Conservation (phyloP, 92 coral and sea anemone genomes). For the Bergia sp. region DNA sequence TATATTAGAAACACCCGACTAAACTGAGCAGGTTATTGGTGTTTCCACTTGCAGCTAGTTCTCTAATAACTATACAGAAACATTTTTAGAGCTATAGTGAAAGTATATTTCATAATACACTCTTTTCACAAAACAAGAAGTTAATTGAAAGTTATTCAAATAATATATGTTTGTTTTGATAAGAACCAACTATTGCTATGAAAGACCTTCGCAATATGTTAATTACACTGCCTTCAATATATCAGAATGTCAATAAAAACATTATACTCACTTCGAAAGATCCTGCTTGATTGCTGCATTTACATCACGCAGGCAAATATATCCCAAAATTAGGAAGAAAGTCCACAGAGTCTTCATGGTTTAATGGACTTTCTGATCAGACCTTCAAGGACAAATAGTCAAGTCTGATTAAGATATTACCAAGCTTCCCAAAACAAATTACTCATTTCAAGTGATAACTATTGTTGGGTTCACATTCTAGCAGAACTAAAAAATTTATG, state of each 20-base stretch:
- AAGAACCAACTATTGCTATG: not conserved
- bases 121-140: not conserved
- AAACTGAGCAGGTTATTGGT: no score
- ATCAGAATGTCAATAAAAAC: not conserved
- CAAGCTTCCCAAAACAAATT: not conserved
- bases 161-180: slow-evolving; percentile 4
- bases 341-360: slow-evolving; percentile 18
- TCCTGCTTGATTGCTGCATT: slow-evolving; percentile 41
- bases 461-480: not conserved
- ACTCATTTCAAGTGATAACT: not conserved
- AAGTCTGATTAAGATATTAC: not conserved
- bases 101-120: not conserved
- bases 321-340: not conserved
- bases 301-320: not conserved
- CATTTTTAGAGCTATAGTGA: not conserved
- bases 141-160: not conserved
- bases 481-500: not conserved
- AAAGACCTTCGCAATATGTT: not conserved
- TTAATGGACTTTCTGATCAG: not conserved
- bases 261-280: slow-evolving; percentile 29
- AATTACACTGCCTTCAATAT: not conserved
- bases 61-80: not conserved
- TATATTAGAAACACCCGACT: not conserved
- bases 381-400: not conserved
- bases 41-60: not conserved